Base-by-base conservation (phyloP, 2,113 vertebrate species). In the Origma solitaria region DNA sequence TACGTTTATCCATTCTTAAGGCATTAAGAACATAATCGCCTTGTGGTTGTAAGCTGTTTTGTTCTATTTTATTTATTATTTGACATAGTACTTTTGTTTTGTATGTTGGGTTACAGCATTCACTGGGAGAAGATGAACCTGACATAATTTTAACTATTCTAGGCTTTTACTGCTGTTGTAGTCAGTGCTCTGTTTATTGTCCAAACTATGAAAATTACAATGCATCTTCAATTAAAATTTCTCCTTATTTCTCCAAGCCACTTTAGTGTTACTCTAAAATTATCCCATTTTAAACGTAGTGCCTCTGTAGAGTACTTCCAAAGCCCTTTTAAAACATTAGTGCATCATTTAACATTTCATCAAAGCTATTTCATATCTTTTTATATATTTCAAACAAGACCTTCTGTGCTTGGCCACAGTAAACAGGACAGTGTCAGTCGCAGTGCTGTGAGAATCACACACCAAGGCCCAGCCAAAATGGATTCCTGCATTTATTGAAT, bases 21-120 rank as follows among this genome's bases (percentile, higher is more conserved):
- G 86, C 53, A 88, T 94, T 96, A 95, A 84, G 88, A 95, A 86
- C 83, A 88, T 95, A 97, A 96, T 96, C 94, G 53, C 54, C 83
- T 94, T 95, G 78, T 3, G 13, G 82, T 15, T 88, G 56, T 95
- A 95, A 96, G 75, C 71, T 94, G 76, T 22, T 86, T 86, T 92
- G 42, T 82, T 94, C 57, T 79, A 31, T 95, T 96, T 94, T 82
- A 88, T 92, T 95, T 96, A 76, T 83, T 94, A 75, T 91, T 96
- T 93, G 56, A 82, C 75, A 80, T 11, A 84, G 80, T 31, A 33
- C 42, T 81, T 92, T 23, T 22, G 15, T 10, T 92, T 88, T 88
- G 42, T 51, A 73, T 21, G 53, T 65, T 51, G 27, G 42, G 65
- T 68, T 86, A 56, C 51, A 65, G 56, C 20, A 54, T 75, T 90